Conservation (phyloP, 1,140 invertebrate genomes). For the Neotoxoptera formosana region DNA sequence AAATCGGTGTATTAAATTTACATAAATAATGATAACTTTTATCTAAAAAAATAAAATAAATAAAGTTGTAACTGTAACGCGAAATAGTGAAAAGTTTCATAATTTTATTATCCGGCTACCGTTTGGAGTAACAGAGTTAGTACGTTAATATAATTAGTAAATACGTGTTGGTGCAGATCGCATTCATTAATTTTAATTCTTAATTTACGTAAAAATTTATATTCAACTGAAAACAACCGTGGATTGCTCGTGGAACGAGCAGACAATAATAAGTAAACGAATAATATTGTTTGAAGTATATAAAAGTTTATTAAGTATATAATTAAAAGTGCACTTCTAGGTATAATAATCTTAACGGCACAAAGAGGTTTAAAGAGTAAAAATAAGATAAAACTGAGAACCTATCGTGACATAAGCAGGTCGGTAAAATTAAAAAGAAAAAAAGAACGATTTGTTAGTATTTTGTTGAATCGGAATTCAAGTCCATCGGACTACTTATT, state of each 20-base stretch:
- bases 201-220: not conserved
- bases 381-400: not conserved
- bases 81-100: not conserved
- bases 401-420: no score
- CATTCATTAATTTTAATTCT: not conserved
- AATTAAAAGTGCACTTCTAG: not conserved
- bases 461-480: not conserved
- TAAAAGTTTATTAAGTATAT: not conserved
- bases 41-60: not conserved
- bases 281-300: not conserved
- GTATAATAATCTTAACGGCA: not conserved
- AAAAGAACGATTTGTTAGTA: not conserved
- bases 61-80: not conserved
- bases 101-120: not conserved
- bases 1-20: not conserved
- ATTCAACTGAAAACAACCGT: not conserved
- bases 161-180: not conserved
- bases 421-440: no score
- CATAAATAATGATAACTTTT: not conserved
- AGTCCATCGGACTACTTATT: not conserved
- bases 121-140: not conserved
- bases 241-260: not conserved
- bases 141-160: not conserved
- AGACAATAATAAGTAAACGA: not conserved
- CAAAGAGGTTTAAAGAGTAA: not conserved